Evolutionary conservation across 2,888 invertebrate species (phyloP), one percentile per base, ranked within the genome.

Genomic region (Archaeoteleia sp.): DNA sequence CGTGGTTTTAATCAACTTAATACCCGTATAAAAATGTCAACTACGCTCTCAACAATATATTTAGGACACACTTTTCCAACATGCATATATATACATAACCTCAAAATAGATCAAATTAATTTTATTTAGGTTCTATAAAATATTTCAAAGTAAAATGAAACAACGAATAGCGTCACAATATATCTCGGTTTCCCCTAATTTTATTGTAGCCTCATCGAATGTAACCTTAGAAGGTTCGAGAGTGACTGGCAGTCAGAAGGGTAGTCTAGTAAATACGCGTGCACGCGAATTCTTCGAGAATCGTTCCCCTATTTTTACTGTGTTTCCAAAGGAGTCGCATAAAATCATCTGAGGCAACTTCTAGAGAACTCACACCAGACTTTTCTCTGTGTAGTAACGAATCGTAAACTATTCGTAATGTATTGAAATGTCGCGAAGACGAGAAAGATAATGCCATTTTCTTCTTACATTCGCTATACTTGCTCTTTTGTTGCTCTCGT

Each of bases 401-500:
- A 43, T 49, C 49, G 42, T 37, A 35, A 54, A 39, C 35, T 35
- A 34, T 40, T 53, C 54, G 58, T 43, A 66, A 70, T 63, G 65
- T 70, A 70, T 71, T 74, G 70, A 70, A 75, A 70, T 65, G 51
- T 54, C 54, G 57, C 49, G 27, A 45, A 62, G 61, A 67, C 53
- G 34, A 61, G 45, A 55, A 54, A 67, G 61, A 70, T 71, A 71
- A 67, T 71, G 71, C 68, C 66, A 70, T 72, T 72, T 71, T 70
- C 62, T 46, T 61, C 57, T 55, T 40, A 45, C 20, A 15, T 60
- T 49, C 51, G 43, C 48, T 40, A 46, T 54, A 39, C 30, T 12
- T 25, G 14, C 23, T 23, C 35, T 45, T 55, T 55, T 55, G 35
- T 55, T 45, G 49, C 23, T 32, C 25, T 29, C 25, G 27, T 35